Evolutionary conservation across 2,113 vertebrate species (phyloP).

Genomic region (Panthera tigris): DNA sequence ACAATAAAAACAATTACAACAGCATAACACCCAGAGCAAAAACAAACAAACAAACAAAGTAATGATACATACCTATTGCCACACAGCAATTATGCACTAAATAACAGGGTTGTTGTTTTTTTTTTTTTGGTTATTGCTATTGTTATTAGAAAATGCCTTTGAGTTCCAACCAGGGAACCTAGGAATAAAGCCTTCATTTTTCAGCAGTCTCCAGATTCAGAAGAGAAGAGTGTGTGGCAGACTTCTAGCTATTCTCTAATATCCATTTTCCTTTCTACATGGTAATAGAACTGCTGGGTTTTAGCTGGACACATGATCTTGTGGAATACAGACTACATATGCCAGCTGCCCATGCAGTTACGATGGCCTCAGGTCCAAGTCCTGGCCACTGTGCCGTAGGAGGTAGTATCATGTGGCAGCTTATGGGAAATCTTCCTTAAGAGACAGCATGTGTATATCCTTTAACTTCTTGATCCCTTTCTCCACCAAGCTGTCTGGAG

Average conservation of each 20-base stretch:
- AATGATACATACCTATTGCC: background rate
- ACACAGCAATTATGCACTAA: conserved; percentile 2
- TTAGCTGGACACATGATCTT: background rate
- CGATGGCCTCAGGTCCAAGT: background rate
- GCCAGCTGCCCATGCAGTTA: background rate
- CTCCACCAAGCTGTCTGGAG: background rate
- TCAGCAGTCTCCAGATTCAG: background rate
- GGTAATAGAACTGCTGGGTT: background rate
- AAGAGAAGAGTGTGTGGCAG: background rate
- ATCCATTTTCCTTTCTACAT: background rate
- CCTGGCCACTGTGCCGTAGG: background rate
- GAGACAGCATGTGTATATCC: background rate
- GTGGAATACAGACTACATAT: background rate
- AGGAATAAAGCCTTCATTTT: background rate
- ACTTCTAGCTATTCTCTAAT: background rate
- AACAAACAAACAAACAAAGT: background rate
- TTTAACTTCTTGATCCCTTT: background rate
- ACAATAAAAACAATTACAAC: background rate
- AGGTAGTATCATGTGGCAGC: background rate
- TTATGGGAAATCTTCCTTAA: background rate
- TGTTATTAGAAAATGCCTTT: background rate
- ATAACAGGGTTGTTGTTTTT: background rate
- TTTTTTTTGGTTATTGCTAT: background rate
- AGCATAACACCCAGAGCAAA: background rate
- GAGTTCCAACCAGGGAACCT: background rate